Conservation (phyloP, 2,888 invertebrate genomes). For the Ctena decussata region DNA sequence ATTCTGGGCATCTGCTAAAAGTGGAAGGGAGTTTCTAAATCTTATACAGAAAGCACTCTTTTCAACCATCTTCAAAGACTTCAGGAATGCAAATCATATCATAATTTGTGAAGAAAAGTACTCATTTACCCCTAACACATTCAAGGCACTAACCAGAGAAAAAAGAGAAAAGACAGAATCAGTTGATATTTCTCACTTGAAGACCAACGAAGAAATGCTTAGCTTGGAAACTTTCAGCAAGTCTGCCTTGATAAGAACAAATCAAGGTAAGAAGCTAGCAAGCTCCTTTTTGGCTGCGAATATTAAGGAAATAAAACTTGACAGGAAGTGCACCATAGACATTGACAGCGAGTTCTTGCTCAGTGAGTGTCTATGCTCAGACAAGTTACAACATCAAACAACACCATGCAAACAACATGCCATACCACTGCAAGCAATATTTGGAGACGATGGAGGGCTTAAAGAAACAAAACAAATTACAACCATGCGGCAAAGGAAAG, state of each 20-base stretch:
- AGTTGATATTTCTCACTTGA: constrained; percentile 44
- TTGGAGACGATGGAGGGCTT: constrained; percentile 11
- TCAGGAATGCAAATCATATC: constrained; percentile 8
- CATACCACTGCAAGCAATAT: constrained; percentile 16
- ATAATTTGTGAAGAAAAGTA: constrained; percentile 47
- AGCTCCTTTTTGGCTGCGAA: constrained; percentile 36
- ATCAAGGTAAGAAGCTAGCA: constrained; percentile 34
- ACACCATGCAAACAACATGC: constrained; percentile 11
- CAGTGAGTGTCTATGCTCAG: neutral
- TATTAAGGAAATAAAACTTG: neutral
- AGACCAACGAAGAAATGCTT: constrained; percentile 29
- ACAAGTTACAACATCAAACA: neutral
- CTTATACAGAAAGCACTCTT: neutral
- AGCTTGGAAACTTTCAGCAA: constrained; percentile 14
- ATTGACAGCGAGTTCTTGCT: constrained; percentile 36
- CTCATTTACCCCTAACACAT: constrained; percentile 43
- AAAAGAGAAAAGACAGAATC: constrained; percentile 17
- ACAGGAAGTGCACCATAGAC: constrained; percentile 4
- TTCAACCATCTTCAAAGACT: neutral
- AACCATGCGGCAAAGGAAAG: constrained; percentile 29
- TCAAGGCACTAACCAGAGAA: constrained; percentile 39
- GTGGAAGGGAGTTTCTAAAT: constrained; percentile 7
- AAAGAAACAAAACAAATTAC: neutral
- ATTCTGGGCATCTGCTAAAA: constrained; percentile 21
- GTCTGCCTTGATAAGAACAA: constrained; percentile 14